These are phyloP conservation scores for Pemphredon lugubris DNA, from an alignment of 2,888 invertebrate species.

Conservation along the genomic window DNA sequence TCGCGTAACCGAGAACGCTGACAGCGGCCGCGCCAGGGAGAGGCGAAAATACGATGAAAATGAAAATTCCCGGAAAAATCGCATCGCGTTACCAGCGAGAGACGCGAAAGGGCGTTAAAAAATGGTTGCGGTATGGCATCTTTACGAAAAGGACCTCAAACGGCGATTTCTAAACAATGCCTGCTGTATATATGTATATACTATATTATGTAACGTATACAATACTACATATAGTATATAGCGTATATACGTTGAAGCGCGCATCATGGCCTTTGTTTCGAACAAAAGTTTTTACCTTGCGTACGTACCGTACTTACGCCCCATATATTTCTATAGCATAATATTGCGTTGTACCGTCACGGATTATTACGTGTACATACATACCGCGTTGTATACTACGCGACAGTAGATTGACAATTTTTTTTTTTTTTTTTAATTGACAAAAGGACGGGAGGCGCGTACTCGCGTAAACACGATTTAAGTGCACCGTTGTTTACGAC, in stretches of 20 bases:
- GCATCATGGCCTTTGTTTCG: slow-evolving; percentile 53
- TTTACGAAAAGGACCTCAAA: slow-evolving; percentile 19
- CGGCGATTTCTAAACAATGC: slow-evolving; percentile 21
- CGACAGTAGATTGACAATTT: neutral
- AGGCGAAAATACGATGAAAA: neutral
- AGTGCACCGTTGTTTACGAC: neutral
- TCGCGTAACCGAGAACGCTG: too few species aligned
- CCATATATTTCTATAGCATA: neutral
- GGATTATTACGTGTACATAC: neutral
- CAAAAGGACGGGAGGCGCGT: too few species aligned
- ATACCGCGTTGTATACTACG: neutral
- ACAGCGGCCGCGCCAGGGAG: too few species aligned
- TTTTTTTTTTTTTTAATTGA: neutral
- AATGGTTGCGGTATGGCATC: slow-evolving; percentile 2
- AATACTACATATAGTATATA: slow-evolving; percentile 57
- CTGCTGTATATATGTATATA: slow-evolving; percentile 53
- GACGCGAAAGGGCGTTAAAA: neutral
- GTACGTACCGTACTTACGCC: slow-evolving; percentile 1
- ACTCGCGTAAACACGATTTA: too few species aligned
- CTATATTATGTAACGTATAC: slow-evolving; percentile 57
- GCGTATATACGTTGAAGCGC: slow-evolving; percentile 46
- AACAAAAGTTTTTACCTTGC: slow-evolving; percentile 29
- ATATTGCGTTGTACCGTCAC: neutral
- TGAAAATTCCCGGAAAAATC: neutral
- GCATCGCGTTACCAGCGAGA: neutral